phyloP scores from a whole-genome alignment of 2,113 vertebrate species.

The Aptenodytes forsteri region DNA sequence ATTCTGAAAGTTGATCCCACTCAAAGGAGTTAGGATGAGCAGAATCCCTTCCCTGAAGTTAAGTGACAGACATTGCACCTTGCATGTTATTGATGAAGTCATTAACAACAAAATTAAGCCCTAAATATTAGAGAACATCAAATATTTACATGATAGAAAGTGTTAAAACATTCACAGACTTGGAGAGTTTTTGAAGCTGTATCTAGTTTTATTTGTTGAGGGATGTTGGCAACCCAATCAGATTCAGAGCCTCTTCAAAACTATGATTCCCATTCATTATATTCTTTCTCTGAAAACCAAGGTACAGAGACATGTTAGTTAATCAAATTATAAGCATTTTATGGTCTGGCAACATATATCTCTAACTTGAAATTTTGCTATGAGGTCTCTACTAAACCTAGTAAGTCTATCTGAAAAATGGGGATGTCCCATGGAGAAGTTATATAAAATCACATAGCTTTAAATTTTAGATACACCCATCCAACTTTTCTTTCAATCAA shows the following conservation, averaged over 20 bases:
- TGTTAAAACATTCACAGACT: not conserved
- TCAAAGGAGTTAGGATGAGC: not conserved
- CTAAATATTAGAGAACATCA: not conserved
- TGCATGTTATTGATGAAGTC: not conserved
- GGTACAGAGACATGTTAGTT: not conserved
- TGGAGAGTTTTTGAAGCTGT: not conserved
- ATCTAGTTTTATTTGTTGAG: not conserved
- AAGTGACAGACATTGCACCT: not conserved
- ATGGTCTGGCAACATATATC: not conserved
- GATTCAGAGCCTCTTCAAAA: not conserved
- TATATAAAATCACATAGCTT: not conserved
- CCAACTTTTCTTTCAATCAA: not conserved
- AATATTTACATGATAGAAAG: not conserved
- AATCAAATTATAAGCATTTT: not conserved
- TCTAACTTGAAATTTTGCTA: not conserved
- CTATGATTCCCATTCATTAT: not conserved
- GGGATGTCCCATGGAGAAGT: not conserved
- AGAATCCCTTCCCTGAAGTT: not conserved
- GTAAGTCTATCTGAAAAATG: not conserved
- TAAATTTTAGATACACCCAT: not conserved
- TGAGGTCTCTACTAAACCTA: not conserved
- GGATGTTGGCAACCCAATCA: not conserved
- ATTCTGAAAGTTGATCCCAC: not conserved
- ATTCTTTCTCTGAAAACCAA: not conserved
- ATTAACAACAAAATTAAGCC: not conserved